Percentiles rank a stretch among this genome's conserved stretches.
Conservation (phyloP, 2,888 invertebrate genomes). For the Sinotaia quadrata region DNA sequence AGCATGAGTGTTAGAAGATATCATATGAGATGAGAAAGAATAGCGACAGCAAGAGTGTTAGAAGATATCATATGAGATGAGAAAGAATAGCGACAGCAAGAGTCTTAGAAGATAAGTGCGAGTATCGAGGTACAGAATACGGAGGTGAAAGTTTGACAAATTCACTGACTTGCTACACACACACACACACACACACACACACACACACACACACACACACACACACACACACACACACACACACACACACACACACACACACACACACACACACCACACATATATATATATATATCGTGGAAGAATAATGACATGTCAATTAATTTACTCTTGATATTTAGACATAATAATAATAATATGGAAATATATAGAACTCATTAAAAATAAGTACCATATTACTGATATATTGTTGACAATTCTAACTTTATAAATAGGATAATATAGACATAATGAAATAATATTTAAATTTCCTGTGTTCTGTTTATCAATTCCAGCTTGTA, state of each 20-base stretch:
- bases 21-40: neutral
- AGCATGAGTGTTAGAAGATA: neutral
- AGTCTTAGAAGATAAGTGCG: neutral
- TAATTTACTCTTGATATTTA: no score
- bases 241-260: neutral
- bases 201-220: constrained; percentile 14
- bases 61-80: no score
- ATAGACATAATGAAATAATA: no score
- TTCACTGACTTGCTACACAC: neutral
- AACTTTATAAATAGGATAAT: no score
- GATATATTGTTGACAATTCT: no score
- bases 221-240: constrained; percentile 14
- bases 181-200: constrained; percentile 6
- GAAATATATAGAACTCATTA: no score
- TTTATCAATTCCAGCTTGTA: no score
- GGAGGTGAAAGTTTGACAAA: neutral
- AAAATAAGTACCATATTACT: no score
- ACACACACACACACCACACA: neutral
- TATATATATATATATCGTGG: constrained; percentile 7
- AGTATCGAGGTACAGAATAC: no score
- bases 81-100: neutral
- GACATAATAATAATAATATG: no score
- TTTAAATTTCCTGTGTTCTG: no score
- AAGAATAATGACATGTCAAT: no score
- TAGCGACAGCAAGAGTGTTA: neutral